Conservation (phyloP, 2,888 invertebrate genomes). For the Glyphotaelius pellucidus region DNA sequence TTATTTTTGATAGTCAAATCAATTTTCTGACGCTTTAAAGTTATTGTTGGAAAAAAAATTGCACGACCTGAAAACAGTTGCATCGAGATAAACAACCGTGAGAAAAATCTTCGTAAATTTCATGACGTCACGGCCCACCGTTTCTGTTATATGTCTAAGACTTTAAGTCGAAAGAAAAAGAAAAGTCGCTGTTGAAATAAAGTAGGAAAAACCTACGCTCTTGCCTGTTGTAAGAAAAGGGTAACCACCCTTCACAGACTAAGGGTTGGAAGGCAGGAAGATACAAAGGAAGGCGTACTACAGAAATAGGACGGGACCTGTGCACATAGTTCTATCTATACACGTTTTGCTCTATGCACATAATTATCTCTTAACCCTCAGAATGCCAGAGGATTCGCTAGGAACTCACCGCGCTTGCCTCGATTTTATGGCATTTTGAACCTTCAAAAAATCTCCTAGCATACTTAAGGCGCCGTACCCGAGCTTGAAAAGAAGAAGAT, state of each 20-base stretch:
- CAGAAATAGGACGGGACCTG: neutral
- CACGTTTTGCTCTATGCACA: too few species aligned
- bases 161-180: neutral
- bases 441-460: too few species aligned
- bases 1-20: neutral
- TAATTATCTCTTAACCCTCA: too few species aligned
- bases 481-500: too few species aligned
- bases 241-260: neutral
- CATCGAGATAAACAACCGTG: neutral
- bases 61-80: neutral
- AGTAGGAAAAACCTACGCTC: neutral
- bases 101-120: neutral
- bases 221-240: neutral
- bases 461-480: too few species aligned
- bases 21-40: neutral
- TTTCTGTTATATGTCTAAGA: neutral
- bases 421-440: too few species aligned
- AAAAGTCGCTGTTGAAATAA: neutral
- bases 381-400: too few species aligned
- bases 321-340: too few species aligned
- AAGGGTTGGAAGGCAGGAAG: neutral
- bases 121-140: neutral
- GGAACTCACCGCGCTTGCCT: too few species aligned
- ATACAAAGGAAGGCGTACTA: neutral
- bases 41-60: neutral